Conservation (phyloP, 2,888 invertebrate species). For the Papilio gigon region DNA sequence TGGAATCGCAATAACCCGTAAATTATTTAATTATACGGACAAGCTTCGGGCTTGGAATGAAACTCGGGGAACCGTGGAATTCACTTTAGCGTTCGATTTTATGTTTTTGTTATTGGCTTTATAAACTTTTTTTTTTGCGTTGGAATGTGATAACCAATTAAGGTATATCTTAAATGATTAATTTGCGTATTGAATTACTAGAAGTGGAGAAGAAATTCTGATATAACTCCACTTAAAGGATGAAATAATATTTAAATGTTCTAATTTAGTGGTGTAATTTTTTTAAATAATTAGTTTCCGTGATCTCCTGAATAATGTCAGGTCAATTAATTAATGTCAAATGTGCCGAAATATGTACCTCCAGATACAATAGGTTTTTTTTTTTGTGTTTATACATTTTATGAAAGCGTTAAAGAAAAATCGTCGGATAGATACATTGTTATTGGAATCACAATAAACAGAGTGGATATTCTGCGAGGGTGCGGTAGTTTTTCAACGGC, state of each 20-base stretch:
- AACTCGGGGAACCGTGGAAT: slow-evolving; percentile 15
- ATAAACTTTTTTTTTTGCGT: neutral
- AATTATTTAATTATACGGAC: slow-evolving; percentile 77
- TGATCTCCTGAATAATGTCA: neutral
- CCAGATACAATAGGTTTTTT: neutral
- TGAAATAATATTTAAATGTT: neutral
- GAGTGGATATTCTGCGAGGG: slow-evolving; percentile 4
- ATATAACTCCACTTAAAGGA: neutral
- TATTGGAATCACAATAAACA: slow-evolving; percentile 22
- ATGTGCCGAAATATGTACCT: neutral
- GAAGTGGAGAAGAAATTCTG: neutral
- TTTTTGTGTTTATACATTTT: neutral
- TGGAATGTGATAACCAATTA: neutral
- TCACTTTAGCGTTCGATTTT: slow-evolving; percentile 25
- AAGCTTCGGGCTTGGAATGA: slow-evolving; percentile 7
- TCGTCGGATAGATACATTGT: neutral
- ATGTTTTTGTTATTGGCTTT: neutral
- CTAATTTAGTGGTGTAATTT: neutral
- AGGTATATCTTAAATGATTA: slow-evolving; percentile 8
- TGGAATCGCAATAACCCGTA: slow-evolving; percentile 73
- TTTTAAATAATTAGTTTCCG: neutral
- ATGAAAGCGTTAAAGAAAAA: slow-evolving; percentile 6
- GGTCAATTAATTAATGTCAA: neutral
- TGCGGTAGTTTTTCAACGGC: slow-evolving; percentile 42
- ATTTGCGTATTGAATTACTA: neutral